These are phyloP conservation scores for Diplosoma virens DNA, from an alignment of 23 tunicate species.

Conservation along the genomic window DNA sequence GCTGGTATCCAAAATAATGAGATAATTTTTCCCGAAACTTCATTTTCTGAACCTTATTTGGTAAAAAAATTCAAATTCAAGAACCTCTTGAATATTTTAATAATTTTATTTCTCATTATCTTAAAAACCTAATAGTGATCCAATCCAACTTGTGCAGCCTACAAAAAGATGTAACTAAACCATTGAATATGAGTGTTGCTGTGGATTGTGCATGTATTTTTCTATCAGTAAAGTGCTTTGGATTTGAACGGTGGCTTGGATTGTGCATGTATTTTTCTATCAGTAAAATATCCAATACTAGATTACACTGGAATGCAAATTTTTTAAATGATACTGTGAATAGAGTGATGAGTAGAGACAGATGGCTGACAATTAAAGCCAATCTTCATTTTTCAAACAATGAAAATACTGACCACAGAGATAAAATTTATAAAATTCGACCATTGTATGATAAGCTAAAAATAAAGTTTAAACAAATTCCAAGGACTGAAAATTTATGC, in stretches of 20 bases:
- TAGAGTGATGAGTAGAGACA: not conserved
- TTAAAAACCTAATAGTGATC: not conserved
- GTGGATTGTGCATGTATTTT: conserved; percentile 14
- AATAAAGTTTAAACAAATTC: not conserved
- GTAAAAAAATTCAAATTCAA: not conserved
- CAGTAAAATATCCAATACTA: conserved; percentile 10
- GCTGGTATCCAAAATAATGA: not conserved
- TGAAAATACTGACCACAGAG: not conserved
- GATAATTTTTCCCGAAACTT: not conserved
- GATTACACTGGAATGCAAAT: not conserved
- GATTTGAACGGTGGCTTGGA: conserved; percentile 11
- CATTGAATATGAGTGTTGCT: conserved; percentile 1
- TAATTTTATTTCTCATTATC: not conserved
- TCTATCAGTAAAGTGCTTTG: conserved; percentile 4
- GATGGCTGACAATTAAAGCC: conserved; percentile 13
- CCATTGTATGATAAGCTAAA: conserved; percentile 3
- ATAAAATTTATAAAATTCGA: not conserved
- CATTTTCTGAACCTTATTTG: not conserved
- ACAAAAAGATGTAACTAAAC: not conserved
- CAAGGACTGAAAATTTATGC: not conserved
- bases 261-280: conserved; percentile 10
- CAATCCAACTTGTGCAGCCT: not conserved
- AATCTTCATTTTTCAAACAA: conserved; percentile 8
- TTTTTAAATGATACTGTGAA: not conserved
- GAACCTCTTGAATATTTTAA: conserved; percentile 18